A percentile compares a stretch with the other conserved stretches of the same genome.
Conservation (phyloP, 2,113 vertebrate genomes). For the Phylloscopus trochiloides region DNA sequence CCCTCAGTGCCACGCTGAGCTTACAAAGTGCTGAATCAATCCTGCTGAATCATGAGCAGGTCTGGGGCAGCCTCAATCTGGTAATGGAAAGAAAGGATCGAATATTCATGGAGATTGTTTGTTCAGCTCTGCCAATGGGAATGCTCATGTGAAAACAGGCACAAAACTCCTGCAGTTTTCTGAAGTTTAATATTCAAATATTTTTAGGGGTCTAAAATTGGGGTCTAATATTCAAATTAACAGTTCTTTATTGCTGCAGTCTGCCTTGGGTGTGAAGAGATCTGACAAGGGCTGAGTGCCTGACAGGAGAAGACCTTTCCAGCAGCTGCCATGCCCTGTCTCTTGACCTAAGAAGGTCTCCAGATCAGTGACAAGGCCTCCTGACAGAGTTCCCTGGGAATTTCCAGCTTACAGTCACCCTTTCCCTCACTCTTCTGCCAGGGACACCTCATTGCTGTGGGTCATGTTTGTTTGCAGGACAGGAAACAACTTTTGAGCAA, state of each 20-base stretch:
- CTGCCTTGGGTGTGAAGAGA: neutral
- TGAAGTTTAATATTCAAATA: neutral
- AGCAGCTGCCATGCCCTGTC: neutral
- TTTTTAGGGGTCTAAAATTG: neutral
- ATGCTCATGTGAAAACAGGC: neutral
- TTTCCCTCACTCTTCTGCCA: neutral
- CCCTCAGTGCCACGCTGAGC: neutral
- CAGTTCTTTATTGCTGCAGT: neutral
- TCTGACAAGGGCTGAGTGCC: rapidly evolving
- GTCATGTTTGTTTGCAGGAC: neutral
- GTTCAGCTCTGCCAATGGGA: neutral
- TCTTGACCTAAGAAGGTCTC: neutral
- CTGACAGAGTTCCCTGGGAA: neutral
- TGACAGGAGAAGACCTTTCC: neutral
- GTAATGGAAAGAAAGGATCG: neutral
- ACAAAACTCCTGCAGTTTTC: neutral
- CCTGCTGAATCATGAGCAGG: neutral
- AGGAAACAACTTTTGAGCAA: neutral
- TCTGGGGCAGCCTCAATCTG: neutral
- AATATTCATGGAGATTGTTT: neutral
- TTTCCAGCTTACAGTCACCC: neutral
- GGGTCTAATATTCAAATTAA: neutral
- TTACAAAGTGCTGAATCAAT: neutral
- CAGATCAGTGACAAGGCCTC: neutral
- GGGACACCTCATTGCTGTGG: too few relatives aligned